Evolutionary conservation across 2,888 invertebrate genomes (phyloP), one percentile per base, ranked within the genome.

Genomic region (Bruchidius siliquastri): DNA sequence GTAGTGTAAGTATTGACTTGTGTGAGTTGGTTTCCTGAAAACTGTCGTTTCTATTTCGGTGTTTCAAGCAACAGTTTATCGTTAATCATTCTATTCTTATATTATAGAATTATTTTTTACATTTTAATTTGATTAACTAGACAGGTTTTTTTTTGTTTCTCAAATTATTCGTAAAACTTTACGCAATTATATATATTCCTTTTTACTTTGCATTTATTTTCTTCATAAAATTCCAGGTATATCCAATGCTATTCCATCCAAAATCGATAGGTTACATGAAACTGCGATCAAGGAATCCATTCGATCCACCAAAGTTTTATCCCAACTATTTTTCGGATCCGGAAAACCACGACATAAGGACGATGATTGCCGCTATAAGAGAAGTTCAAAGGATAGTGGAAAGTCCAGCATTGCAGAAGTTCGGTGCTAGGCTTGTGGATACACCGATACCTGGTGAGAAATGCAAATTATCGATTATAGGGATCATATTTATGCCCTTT

Each of bases 311-410:
- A 0, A 86, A 90, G 20, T 88, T 95, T 72, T 90, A 94, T 78
- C 93, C 95, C 0, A 94, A 94, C 83, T 98, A 97, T 85, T 90
- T 96, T 82, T 88, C 91, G 0, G 89, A 91, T 81, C 88, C 88
- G 88, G 77, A 90, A 88, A 78, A 87, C 90, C 74, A 88, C 10
- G 86, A 86, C 75, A 78, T 86, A 0, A 83, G 81, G 76, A 83
- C 84, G 0, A 83, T 85, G 73, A 82, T 86, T 20, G 84, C 83
- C 2, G 80, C 83, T 0, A 84, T 90, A 20, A 88, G 90, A 77
- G 87, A 87, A 80, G 87, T 88, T 0, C 87, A 91, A 72, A 85
- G 87, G 30, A 82, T 91, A 67, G 85, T 88, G 8, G 81, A 84
- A 75, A 88, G 88, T 0, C 84, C 86, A 2, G 83, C 88, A 0